Conservation (phyloP, 2,113 vertebrate genomes). For the Astatotilapia flaviijosephi region DNA sequence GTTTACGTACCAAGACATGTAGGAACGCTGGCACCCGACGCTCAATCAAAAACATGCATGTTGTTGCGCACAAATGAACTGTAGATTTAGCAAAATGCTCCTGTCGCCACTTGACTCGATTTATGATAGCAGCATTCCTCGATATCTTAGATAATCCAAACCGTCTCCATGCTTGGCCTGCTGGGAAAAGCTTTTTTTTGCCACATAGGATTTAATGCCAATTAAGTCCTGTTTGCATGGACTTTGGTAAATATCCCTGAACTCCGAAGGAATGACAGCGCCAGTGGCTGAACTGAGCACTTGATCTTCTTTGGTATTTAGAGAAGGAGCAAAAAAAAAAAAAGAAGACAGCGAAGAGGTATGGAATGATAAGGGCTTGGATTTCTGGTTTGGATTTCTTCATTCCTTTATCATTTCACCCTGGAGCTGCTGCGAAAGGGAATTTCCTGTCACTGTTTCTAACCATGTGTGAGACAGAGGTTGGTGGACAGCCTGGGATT, state of each 20-base stretch:
- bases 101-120: conserved; percentile 41
- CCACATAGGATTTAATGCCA: conserved; percentile 40
- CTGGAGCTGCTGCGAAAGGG: conserved; percentile 71
- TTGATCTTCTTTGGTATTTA: conserved; percentile 35
- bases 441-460: conserved; percentile 77
- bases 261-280: conserved; percentile 31
- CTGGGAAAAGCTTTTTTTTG: neutral
- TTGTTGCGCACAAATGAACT: neutral
- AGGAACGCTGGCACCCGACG: neutral
- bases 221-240: conserved; percentile 43
- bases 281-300: conserved; percentile 31
- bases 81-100: conserved; percentile 44
- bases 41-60: conserved; percentile 33
- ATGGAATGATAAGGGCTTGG: conserved; percentile 66
- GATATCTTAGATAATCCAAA: conserved; percentile 43
- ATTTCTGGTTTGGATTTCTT: conserved; percentile 74
- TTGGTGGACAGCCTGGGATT: conserved; percentile 59
- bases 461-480: conserved; percentile 75
- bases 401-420: conserved; percentile 75
- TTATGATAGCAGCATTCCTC: conserved; percentile 43
- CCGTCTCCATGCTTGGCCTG: neutral
- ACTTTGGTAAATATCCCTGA: conserved; percentile 35
- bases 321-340: conserved; percentile 2
- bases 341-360: conserved; percentile 14
- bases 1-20: neutral